A percentile compares a stretch with the other conserved stretches of the same genome.
Conservation (phyloP, 2,888 invertebrate genomes). For the Drosophila bunnanda region DNA sequence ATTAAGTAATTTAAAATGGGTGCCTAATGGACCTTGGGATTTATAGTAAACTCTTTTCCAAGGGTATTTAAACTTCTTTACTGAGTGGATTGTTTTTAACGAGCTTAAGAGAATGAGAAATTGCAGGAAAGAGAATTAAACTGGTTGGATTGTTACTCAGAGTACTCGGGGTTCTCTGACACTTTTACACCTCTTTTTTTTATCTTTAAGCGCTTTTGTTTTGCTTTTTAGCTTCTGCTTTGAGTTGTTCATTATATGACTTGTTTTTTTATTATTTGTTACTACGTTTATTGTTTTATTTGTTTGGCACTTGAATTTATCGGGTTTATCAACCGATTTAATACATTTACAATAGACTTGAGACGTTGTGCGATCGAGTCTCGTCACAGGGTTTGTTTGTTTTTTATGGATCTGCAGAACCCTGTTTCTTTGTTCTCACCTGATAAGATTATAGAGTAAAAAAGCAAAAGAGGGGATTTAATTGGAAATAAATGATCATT, state of each 20-base stretch:
- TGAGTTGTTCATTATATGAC: constrained; percentile 28
- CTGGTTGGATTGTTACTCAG: constrained; percentile 23
- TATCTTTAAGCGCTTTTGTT: constrained; percentile 65
- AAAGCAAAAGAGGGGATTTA: constrained; percentile 11
- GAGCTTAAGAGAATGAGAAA: constrained; percentile 6
- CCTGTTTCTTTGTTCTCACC: constrained; percentile 2
- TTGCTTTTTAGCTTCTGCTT: constrained; percentile 65
- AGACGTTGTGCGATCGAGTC: constrained; percentile 32
- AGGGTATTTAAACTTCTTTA: constrained; percentile 34
- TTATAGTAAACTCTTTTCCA: constrained; percentile 7
- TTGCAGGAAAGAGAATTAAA: constrained; percentile 18
- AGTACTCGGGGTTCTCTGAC: constrained; percentile 27
- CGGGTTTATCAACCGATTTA: constrained; percentile 66
- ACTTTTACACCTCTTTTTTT: constrained; percentile 21
- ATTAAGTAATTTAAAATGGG: constrained; percentile 1
- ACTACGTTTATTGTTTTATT: constrained; percentile 48
- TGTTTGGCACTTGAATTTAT: constrained; percentile 60
- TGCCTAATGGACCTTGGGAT: constrained; percentile 3
- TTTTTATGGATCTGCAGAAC: constrained; percentile 19
- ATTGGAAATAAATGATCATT: constrained; percentile 16
- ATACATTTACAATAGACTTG: constrained; percentile 58
- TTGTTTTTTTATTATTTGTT: constrained; percentile 15
- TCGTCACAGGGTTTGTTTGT: constrained; percentile 6
- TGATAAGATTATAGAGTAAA: constrained; percentile 25
- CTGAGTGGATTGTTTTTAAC: not conserved